Evolutionary conservation across 2,888 invertebrate genomes (phyloP).

Genomic region (Eupithecia pulchellata): DNA sequence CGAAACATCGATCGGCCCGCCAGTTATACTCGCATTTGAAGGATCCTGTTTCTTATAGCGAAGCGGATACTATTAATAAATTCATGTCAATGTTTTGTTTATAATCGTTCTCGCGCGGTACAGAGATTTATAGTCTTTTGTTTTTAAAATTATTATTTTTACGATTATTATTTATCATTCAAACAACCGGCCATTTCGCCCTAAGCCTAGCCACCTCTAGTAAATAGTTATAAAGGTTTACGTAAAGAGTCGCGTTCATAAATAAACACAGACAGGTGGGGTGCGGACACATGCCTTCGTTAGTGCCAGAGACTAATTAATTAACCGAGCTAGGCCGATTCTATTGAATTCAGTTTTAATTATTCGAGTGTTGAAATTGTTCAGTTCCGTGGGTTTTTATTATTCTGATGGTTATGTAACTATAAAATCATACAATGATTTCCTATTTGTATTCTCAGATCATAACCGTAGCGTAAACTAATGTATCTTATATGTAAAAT

Average conservation of each 20-base stretch:
- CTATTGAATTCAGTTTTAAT: conserved; percentile 46
- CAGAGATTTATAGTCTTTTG: neutral
- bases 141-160: neutral
- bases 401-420: neutral
- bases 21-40: no score
- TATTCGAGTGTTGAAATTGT: conserved; percentile 30
- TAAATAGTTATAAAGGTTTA: conserved; percentile 46
- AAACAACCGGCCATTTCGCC: conserved; percentile 5
- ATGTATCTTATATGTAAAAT: no score
- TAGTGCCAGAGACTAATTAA: conserved; percentile 64
- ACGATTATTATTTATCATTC: neutral
- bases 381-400: conserved; percentile 14
- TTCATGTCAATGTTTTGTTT: no score
- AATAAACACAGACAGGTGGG: conserved; percentile 67
- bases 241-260: conserved; percentile 55
- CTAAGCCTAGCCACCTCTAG: conserved; percentile 12
- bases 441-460: no score
- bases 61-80: no score
- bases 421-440: no score
- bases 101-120: no score
- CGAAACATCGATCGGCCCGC: no score
- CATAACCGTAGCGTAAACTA: no score
- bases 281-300: conserved; percentile 61
- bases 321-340: conserved; percentile 42
- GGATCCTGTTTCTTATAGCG: no score